Base-by-base conservation (phyloP, 1,140 invertebrate species). In the Hormaphis cornu region DNA sequence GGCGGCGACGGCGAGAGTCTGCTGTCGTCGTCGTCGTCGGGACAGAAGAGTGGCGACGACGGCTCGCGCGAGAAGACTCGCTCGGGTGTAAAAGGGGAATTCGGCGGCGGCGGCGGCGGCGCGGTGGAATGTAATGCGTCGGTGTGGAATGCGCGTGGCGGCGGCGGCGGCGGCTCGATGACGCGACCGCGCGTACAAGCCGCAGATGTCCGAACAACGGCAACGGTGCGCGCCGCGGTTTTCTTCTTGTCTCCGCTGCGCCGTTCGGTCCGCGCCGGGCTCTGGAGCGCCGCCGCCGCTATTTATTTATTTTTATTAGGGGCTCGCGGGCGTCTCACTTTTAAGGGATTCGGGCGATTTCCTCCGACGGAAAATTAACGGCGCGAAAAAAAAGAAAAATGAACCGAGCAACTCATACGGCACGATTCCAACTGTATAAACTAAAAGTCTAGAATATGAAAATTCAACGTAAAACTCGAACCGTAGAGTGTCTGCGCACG, bases 171-270 rank as follows among this genome's bases (percentile, higher is more conserved):
- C 40, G 40, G 40, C 28, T 33, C 30, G 12, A 56, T 18, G 18
- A 35, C 42, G 1, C 46, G 22, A 50, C 54, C 33, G 30, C 30
- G 30, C 4, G 30, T 50, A 42, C 44, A 50, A 66, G 61, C n/a
- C n/a, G 61, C 61, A 66, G 61, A 66, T 66, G 61, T 66, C 61
- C 61, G 61, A 66, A 66, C 61, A n/a, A n/a, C 61, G 61, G 61
- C 61, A 66, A 66, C 61, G 61, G 40, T 35, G 61, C 61, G 10
- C 56, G 42, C 42, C 42, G 16, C 59, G 26, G 18, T 33, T 48
- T 33, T 16, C 42, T 28, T 40, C 37, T 46, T 46, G 12, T 46
- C 42, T 46, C 42, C 54, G 35, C 20, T 0, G n/a, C 28, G 40
- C 42, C 20, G 44, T 66, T 33, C n/a, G n/a, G n/a, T n/a, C n/a